phyloP scores from a whole-genome alignment of 2,888 invertebrate genomes.

The Euzophera pinguis region DNA sequence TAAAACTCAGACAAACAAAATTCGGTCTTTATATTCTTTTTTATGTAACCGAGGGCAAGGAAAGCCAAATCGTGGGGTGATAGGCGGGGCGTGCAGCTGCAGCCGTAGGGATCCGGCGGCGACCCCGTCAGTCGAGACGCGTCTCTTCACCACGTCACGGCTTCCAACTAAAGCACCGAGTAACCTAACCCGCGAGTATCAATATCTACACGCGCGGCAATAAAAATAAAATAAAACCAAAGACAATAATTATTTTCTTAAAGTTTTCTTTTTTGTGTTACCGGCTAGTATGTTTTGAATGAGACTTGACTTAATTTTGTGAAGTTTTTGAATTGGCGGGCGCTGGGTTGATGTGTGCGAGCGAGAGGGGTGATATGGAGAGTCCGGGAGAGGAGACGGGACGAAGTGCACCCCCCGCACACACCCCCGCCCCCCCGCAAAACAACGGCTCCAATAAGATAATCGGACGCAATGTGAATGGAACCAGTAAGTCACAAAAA shows the following conservation, averaged over 20 bases:
- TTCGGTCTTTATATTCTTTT: conserved; percentile 54
- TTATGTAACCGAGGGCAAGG: conserved; percentile 64
- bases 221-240: conserved; percentile 7
- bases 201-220: conserved; percentile 11
- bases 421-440: conserved; percentile 64
- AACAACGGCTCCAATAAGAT: conserved; percentile 81
- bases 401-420: conserved; percentile 59
- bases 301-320: conserved; percentile 41
- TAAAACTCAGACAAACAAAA: conserved; percentile 38
- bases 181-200: conserved; percentile 38
- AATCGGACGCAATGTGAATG: conserved; percentile 83
- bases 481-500: conserved; percentile 80
- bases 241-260: conserved; percentile 25
- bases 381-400: conserved; percentile 74
- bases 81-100: conserved; percentile 75
- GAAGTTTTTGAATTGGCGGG: conserved; percentile 66
- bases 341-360: conserved; percentile 70
- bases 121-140: conserved; percentile 62
- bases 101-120: conserved; percentile 53
- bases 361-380: conserved; percentile 71
- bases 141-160: conserved; percentile 58
- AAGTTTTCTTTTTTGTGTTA: conserved; percentile 25
- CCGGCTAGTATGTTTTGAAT: conserved; percentile 21
- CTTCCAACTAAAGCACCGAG: conserved; percentile 38
- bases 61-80: conserved; percentile 64